Base-by-base conservation (phyloP, 2,888 invertebrate genomes). In the Aporophyla lueneburgensis region DNA sequence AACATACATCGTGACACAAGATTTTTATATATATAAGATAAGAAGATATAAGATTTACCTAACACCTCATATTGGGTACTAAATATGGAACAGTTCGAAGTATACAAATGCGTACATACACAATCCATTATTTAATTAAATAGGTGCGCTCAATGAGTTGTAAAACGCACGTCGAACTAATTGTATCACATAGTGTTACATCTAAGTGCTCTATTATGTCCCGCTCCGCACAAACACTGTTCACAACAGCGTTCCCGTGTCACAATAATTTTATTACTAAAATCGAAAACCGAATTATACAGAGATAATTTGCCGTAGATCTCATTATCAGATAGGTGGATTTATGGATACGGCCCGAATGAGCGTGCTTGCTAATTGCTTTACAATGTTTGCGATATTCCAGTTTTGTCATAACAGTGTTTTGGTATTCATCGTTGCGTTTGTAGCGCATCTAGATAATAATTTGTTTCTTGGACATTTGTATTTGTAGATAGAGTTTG, bases 241-340 rank as follows among this genome's bases (percentile, higher is more conserved):
- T 59, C 70, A 58, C 69, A 66, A 72, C 74, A 73, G 56, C 70
- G 53, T 73, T 80, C 74, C 68, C 77, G 12, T 81, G 86, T 86
- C 81, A 82, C 77, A 71, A 81, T 87, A 85, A 87, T 87, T 88
- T 87, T 86, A 85, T 87, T 87, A 88, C 76, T 81, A 80, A 87
- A 83, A 87, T 87, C 75, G 84, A 84, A 84, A 86, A 86, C 86
- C 84, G 86, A 88, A 88, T 90, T 86, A 90, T 80, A 83, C 80
- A 67, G 84, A 80, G 89, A 88, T 90, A 91, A 91, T 91, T 91
- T 86, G 86, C 83, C 85, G 88, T 84, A 86, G 91, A 91, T 91
- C 89, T 91, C 89, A 90, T 91, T 91, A 91, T 80, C 78, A 88
- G 91, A 91, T 91, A 84, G 78, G 67, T 70, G 84, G 82, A 89